Percentiles rank a stretch among this genome's conserved stretches.
phyloP scores from a whole-genome alignment of 2,888 invertebrate species.

The Trachelus stipa region DNA sequence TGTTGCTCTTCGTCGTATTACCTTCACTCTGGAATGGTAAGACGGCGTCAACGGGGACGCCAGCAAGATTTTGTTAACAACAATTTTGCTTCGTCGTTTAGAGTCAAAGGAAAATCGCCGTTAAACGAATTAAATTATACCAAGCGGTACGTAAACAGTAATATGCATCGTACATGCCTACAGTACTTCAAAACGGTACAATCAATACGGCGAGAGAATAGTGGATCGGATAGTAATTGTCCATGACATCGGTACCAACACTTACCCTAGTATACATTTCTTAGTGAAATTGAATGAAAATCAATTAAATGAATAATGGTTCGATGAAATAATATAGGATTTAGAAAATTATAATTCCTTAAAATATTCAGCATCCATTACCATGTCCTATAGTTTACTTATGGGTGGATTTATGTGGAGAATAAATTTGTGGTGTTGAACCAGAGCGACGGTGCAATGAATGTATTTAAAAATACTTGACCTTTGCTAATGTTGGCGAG shows the following conservation, averaged over 20 bases:
- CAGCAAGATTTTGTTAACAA: too few relatives aligned
- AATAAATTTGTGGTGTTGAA: neutral
- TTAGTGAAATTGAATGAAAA: neutral
- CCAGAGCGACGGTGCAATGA: neutral
- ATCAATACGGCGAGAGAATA: neutral
- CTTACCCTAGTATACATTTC: neutral
- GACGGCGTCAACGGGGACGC: too few relatives aligned
- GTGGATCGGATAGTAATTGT: neutral
- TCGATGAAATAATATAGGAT: neutral
- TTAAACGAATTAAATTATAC: neutral
- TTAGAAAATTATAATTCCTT: neutral
- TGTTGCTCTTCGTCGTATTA: neutral
- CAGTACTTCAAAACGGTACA: neutral
- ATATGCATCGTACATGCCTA: neutral
- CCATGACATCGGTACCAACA: neutral
- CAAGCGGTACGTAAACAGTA: neutral
- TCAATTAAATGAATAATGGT: neutral
- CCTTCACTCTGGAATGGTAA: neutral
- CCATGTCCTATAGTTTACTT: neutral
- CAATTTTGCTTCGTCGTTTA: too few relatives aligned
- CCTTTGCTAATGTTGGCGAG: neutral
- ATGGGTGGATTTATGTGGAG: neutral
- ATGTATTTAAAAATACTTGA: neutral
- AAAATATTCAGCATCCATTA: neutral
- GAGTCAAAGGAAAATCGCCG: neutral